Evolutionary conservation across 2,888 invertebrate genomes (phyloP), one percentile per base, ranked within the genome.

Genomic region (Strigamia crassipes): DNA sequence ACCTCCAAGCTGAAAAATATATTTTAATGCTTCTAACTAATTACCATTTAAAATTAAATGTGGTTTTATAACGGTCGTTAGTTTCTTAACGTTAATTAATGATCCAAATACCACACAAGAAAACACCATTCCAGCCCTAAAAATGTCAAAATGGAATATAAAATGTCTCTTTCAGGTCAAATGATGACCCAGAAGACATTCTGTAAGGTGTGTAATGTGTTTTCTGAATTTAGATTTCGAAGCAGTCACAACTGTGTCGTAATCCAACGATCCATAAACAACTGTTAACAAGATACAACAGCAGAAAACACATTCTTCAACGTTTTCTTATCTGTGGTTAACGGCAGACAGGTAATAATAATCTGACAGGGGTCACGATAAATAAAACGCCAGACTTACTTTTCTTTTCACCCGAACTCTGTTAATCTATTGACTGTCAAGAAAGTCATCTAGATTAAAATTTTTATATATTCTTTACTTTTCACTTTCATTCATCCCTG

Each of bases 141-240:
- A 73, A 73, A 23, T 31, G 31, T 73, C 73, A 61, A 61, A 61
- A 6, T 0, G 21, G 10, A 21, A 61, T n/a, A 61, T n/a, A 61
- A 61, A 5, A 61, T 23, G 23, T 61, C 21, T 61, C 61, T 21
- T 73, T 73, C 27, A 73, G 73, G 73, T 73, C 73, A 73, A 31
- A 73, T 27, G 73, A 73, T 73, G 73, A 73, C 73, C 73, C 73
- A 73, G 27, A 73, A 31, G 73, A 73, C 31, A 73, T 73, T 73
- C 27, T 27, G 21, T n/a, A 38, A 38, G 38, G 10, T 9, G 38
- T 51, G 51, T 15, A 27, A 27, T 31, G 31, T 73, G 73, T 73
- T 73, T 73, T 27, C 27, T 27, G 73, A 23, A 73, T 73, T 73
- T 73, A 31, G 73, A 73, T 73, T 73, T 27, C 18, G 4, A n/a